Evolutionary conservation across 1,140 invertebrate genomes (phyloP), one percentile per base, ranked within the genome.

Genomic region (Neodiprion pinetum): DNA sequence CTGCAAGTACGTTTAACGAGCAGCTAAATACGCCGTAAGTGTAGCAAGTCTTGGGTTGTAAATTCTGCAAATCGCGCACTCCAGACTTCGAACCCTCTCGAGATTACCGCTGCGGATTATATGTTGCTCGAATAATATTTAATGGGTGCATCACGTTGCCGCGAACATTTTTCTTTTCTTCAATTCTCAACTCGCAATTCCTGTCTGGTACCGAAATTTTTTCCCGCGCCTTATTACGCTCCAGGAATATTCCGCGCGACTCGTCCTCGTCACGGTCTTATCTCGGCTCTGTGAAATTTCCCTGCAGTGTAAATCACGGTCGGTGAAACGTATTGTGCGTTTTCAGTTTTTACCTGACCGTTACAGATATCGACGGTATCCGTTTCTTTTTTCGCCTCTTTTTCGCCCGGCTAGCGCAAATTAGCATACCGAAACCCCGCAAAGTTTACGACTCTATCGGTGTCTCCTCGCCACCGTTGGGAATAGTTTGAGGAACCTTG

Each of bases 1-100:
- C 11, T 61, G 53, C 11, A 17, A 9, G n/a, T 61, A 61, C 53
- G 53, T 61, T 61, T 61, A 61, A 61, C 53, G 53, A 61, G 53
- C 53, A 61, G 53, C 53, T 61, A 61, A 61, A 61, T 61, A 61
- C 53, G 53, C 11, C 53, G 53, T 61, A 61, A 61, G 53, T 61
- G 53, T 61, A 61, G 53, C 53, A 61, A 61, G 53, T 61, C 53
- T 61, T 17, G 53, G 28, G 53, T 9, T 61, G n/a, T 61, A 61
- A 61, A 61, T 61, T 61, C 53, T 14, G 53, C n/a, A 61, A 61
- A 61, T 61, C 28, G 28, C 28, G 28, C 28, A 40, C 28, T 40
- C 28, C 2, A 40, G 28, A 40, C 28, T 5, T 40, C 28, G 28
- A 40, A 40, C 28, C 28, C 28, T 40, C 28, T 1, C 17, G 17